phyloP scores from a whole-genome alignment of 2,888 invertebrate species.

The Drosophila percnosoma region DNA sequence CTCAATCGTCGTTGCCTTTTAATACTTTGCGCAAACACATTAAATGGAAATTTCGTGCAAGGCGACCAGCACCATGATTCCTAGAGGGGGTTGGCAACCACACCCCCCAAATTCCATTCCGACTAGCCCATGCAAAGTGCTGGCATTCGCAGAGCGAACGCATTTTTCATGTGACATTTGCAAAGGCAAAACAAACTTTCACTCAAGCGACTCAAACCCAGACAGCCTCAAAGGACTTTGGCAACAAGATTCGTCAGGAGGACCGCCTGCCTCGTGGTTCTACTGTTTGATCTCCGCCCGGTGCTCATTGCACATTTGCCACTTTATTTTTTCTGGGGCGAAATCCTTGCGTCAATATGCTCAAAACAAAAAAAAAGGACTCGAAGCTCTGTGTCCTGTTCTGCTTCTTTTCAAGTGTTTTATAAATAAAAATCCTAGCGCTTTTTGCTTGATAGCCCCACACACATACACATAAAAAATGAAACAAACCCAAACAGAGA shows the following conservation, averaged over 20 bases:
- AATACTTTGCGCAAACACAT: constrained; percentile 76
- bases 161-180: constrained; percentile 81
- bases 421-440: constrained; percentile 70
- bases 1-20: constrained; percentile 80
- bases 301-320: constrained; percentile 66
- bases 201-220: constrained; percentile 48
- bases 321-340: constrained; percentile 37
- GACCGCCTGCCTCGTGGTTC: constrained; percentile 37
- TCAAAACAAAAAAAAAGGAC: constrained; percentile 40
- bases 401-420: constrained; percentile 71
- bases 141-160: constrained; percentile 73
- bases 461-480: constrained; percentile 13
- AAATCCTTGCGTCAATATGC: constrained; percentile 74
- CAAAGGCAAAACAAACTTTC: constrained; percentile 73
- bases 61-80: constrained; percentile 45
- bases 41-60: constrained; percentile 78
- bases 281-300: constrained; percentile 71
- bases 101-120: not conserved
- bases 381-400: constrained; percentile 48
- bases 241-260: constrained; percentile 27
- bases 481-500: not conserved
- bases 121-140: constrained; percentile 66
- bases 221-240: constrained; percentile 46
- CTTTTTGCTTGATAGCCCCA: constrained; percentile 49
- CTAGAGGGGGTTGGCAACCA: constrained; percentile 4